Conservation (phyloP, 2,113 vertebrate species). For the Trichechus manatus region DNA sequence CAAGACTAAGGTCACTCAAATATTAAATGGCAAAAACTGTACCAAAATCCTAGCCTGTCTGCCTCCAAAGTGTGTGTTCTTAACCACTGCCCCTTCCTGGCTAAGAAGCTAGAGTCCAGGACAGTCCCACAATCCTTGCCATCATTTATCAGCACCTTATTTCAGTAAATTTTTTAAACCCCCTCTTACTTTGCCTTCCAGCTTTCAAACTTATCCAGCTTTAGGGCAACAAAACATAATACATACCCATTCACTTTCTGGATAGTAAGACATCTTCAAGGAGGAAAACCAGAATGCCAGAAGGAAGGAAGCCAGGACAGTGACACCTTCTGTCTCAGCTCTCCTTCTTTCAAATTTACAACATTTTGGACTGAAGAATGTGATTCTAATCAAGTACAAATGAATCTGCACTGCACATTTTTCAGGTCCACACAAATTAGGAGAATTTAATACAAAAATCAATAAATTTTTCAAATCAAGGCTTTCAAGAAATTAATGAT, state of each 20-base stretch:
- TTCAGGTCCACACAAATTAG: slow-evolving; percentile 28
- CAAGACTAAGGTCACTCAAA: slow-evolving; percentile 13
- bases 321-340: not conserved
- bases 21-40: slow-evolving; percentile 22
- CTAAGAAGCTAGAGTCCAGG: not conserved
- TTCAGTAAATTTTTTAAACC: not conserved
- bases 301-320: not conserved
- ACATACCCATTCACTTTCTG: not conserved
- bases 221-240: not conserved
- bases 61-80: not conserved
- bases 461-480: slow-evolving; percentile 51
- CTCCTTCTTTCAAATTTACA: not conserved
- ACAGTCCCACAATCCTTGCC: not conserved
- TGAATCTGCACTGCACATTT: slow-evolving; percentile 9
- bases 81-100: not conserved
- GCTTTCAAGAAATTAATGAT: slow-evolving; percentile 44
- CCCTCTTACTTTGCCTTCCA: not conserved
- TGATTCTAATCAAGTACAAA: slow-evolving; percentile 43
- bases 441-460: slow-evolving; percentile 31
- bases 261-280: not conserved
- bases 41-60: not conserved
- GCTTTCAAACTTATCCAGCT: slow-evolving; percentile 48
- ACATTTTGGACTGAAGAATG: slow-evolving; percentile 27
- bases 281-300: not conserved
- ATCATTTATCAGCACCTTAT: not conserved